phyloP scores from a whole-genome alignment of 2,113 vertebrate species.

The Chaetorhynchus papuensis region DNA sequence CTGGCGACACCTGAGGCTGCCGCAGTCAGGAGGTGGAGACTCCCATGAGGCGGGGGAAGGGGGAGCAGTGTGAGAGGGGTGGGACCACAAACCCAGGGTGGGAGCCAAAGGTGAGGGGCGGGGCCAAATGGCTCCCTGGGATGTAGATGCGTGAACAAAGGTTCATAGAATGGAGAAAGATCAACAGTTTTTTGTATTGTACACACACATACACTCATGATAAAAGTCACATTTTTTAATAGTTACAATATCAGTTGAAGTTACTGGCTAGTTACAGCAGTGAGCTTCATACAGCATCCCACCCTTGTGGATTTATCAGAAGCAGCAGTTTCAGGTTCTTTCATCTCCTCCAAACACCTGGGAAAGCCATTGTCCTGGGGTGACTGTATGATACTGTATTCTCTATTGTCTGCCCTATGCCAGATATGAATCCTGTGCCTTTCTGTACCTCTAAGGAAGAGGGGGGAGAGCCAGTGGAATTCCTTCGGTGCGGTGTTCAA shows the following conservation, averaged over 20 bases:
- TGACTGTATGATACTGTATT: too few species aligned
- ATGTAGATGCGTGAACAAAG: fast-evolving
- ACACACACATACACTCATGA: not conserved
- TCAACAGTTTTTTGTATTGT: not conserved
- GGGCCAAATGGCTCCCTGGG: not conserved
- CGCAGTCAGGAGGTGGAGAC: not conserved
- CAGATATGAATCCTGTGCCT: too few species aligned
- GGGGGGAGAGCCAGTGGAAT: too few species aligned
- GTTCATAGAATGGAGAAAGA: not conserved
- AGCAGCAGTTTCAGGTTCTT: not conserved
- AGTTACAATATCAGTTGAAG: not conserved
- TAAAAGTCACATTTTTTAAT: not conserved
- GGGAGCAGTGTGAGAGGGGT: too few species aligned
- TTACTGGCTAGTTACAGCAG: not conserved
- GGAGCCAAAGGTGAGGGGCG: not conserved
- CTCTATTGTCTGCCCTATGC: too few species aligned
- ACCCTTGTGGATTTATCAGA: not conserved
- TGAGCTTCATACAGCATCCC: not conserved
- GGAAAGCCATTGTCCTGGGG: not conserved
- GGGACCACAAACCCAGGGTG: not conserved
- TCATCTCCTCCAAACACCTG: not conserved
- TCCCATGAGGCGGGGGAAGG: fast-evolving
- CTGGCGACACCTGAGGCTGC: not conserved
- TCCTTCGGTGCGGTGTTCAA: too few species aligned
- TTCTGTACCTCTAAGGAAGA: too few species aligned